Conservation (phyloP, 1,140 invertebrate species). For the Augochlora pura region DNA sequence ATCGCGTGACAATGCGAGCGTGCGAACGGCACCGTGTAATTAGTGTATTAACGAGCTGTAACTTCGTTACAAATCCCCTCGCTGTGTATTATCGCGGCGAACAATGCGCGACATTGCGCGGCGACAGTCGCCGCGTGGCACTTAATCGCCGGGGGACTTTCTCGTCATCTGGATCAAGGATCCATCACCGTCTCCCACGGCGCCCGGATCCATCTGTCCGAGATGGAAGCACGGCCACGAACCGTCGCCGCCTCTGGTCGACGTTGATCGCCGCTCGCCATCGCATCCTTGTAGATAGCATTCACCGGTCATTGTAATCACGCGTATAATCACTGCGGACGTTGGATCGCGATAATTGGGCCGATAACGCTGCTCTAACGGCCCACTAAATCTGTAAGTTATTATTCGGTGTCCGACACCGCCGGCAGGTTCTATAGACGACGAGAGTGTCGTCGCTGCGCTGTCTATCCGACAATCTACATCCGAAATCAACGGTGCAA, state of each 20-base stretch:
- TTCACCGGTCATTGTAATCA: constrained; percentile 40
- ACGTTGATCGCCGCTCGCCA: constrained; percentile 16
- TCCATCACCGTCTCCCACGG: not conserved
- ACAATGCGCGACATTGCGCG: constrained; percentile 25
- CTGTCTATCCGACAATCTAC: not conserved
- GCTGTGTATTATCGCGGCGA: constrained; percentile 35
- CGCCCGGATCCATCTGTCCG: not conserved
- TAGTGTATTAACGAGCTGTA: constrained; percentile 57
- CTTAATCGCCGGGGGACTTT: not conserved
- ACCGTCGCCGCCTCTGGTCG: not conserved
- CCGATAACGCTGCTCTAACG: constrained; percentile 15
- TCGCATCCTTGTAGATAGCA: constrained; percentile 55
- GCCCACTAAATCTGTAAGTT: constrained; percentile 25
- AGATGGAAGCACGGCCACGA: not conserved
- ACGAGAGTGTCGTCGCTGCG: too few species aligned
- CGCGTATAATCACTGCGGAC: constrained; percentile 32
- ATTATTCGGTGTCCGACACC: constrained; percentile 1
- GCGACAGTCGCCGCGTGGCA: not conserved
- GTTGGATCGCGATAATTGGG: not conserved
- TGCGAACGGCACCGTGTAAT: constrained; percentile 51
- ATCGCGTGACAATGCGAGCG: constrained; percentile 33
- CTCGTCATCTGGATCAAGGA: not conserved
- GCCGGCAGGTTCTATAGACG: not conserved
- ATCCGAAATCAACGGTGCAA: not conserved
- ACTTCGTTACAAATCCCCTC: constrained; percentile 42